These are phyloP conservation scores for Operophtera brumata DNA, from an alignment of 2,888 invertebrate genomes.

Conservation along the genomic window DNA sequence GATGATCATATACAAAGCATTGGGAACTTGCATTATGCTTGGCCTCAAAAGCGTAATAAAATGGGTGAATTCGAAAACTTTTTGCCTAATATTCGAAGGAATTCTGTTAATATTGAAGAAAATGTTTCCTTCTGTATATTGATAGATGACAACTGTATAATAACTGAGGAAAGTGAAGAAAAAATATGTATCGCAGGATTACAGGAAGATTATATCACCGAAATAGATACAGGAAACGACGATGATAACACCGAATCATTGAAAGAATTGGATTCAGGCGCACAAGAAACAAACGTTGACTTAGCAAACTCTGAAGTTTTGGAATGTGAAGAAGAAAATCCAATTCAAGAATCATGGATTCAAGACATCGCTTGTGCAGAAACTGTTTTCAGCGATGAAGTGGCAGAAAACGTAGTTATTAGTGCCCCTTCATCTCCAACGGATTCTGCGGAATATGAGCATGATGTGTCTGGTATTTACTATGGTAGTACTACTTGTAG, in stretches of 20 bases:
- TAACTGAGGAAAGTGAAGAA: slow-evolving; percentile 59
- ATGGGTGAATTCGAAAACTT: slow-evolving; percentile 40
- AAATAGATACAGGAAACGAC: slow-evolving; percentile 36
- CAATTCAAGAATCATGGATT: slow-evolving; percentile 62
- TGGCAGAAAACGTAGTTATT: slow-evolving; percentile 62
- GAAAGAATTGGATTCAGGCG: slow-evolving; percentile 11
- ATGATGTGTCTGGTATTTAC: slow-evolving; percentile 38
- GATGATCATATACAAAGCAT: slow-evolving; percentile 34
- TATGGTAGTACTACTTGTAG: slow-evolving; percentile 41
- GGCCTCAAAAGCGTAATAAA: slow-evolving; percentile 57
- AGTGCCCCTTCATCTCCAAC: slow-evolving; percentile 51
- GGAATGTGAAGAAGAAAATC: slow-evolving; percentile 46
- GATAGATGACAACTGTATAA: slow-evolving; percentile 66
- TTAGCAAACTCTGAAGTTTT: slow-evolving; percentile 41
- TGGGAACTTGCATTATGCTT: slow-evolving; percentile 36
- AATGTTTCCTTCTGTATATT: slow-evolving; percentile 70
- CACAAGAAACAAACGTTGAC: slow-evolving; percentile 34
- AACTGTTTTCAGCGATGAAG: slow-evolving; percentile 70
- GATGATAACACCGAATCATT: slow-evolving; percentile 19
- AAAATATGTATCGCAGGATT: slow-evolving; percentile 61
- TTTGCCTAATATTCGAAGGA: slow-evolving; percentile 62
- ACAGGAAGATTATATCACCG: slow-evolving; percentile 46
- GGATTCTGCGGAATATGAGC: slow-evolving; percentile 40
- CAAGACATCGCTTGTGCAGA: slow-evolving; percentile 72
- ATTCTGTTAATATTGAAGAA: slow-evolving; percentile 67